Conservation (phyloP, 2,797 vertebrate genomes). For the Ciconia nigra region DNA sequence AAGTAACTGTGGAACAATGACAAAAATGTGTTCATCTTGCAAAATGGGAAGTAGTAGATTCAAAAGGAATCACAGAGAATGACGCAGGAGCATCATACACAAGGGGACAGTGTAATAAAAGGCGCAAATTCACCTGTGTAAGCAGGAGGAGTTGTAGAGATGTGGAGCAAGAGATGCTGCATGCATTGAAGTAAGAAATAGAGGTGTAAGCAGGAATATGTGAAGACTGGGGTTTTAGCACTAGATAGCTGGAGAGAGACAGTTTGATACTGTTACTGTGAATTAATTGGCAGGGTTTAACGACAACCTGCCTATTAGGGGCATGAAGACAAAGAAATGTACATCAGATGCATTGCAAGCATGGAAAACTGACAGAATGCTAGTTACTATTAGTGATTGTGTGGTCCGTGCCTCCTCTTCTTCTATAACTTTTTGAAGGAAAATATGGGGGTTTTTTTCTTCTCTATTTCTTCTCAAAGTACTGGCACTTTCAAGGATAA, state of each 20-base stretch:
- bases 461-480: not conserved
- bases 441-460: fast-evolving
- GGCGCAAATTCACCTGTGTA: not conserved
- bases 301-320: not conserved
- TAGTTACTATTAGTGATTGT: not conserved
- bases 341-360: not conserved
- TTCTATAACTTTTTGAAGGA: not conserved
- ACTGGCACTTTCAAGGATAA: not conserved
- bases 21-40: not conserved
- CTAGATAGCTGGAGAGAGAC: not conserved
- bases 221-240: not conserved
- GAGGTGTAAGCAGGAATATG: not conserved
- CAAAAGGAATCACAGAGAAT: not conserved
- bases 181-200: not conserved
- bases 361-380: not conserved
- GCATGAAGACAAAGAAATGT: not conserved
- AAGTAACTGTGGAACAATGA: not conserved
- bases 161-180: not conserved
- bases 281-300: not conserved
- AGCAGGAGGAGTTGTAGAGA: not conserved
- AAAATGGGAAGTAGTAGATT: not conserved
- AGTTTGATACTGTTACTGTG: not conserved
- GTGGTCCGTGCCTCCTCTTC: not conserved
- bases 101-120: not conserved
- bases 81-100: not conserved